phyloP scores from a whole-genome alignment of 2,888 invertebrate species.

The Clusia tigrina region DNA sequence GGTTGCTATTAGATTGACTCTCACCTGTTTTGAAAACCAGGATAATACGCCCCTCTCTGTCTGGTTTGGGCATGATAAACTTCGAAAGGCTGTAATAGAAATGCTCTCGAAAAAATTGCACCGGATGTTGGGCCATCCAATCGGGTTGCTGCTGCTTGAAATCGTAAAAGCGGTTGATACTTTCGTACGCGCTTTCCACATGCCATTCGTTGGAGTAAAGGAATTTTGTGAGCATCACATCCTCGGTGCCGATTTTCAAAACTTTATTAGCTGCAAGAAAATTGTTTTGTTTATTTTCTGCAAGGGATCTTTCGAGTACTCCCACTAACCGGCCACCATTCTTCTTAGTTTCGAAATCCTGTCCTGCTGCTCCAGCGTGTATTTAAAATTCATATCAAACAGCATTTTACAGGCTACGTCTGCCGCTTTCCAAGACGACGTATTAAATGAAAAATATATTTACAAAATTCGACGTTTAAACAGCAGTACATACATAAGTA shows the following conservation, averaged over 20 bases:
- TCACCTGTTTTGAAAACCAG: no score
- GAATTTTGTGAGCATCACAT: slow-evolving; percentile 54
- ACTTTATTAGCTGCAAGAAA: no score
- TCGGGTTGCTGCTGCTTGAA: slow-evolving; percentile 53
- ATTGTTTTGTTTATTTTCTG: background rate
- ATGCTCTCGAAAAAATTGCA: slow-evolving; percentile 50
- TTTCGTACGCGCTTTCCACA: slow-evolving; percentile 47
- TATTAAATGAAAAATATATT: no score
- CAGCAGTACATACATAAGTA: no score
- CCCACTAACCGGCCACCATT: slow-evolving; percentile 48
- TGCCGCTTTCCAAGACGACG: no score
- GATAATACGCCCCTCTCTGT: slow-evolving; percentile 55
- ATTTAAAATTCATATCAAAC: slow-evolving; percentile 25
- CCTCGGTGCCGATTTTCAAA: slow-evolving; percentile 52
- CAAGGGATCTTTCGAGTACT: no score
- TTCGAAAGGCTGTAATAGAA: slow-evolving; percentile 52
- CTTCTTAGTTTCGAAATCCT: slow-evolving; percentile 48
- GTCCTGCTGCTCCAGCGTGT: slow-evolving; percentile 43
- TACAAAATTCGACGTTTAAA: no score
- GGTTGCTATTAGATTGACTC: no score
- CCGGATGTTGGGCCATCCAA: slow-evolving; percentile 54
- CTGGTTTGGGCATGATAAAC: slow-evolving; percentile 55
- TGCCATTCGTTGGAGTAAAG: slow-evolving; percentile 50
- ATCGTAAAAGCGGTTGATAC: slow-evolving; percentile 53
- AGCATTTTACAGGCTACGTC: no score